These are phyloP conservation scores for Malthinus seriepunctatus DNA, from an alignment of 2,888 invertebrate genomes.

Conservation along the genomic window DNA sequence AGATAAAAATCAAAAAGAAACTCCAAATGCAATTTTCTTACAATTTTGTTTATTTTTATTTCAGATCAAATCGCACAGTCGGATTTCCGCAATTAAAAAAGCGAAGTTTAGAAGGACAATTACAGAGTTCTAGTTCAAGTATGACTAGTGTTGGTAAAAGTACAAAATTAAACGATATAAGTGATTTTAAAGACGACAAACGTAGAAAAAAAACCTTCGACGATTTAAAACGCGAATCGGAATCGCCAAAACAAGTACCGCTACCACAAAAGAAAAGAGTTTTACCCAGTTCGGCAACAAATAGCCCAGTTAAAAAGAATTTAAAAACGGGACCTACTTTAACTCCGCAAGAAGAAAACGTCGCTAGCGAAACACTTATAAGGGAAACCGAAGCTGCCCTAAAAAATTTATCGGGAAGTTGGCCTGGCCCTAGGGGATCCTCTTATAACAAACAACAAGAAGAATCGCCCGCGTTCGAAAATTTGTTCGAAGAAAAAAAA, in stretches of 20 bases:
- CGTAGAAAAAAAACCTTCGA: conserved; percentile 54
- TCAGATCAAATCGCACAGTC: conserved; percentile 52
- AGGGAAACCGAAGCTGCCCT: conserved; percentile 87
- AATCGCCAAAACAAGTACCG: conserved; percentile 52
- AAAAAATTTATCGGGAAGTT: conserved; percentile 84
- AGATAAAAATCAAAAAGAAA: conserved; percentile 28
- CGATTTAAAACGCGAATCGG: conserved; percentile 42
- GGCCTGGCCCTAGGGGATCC: conserved; percentile 72
- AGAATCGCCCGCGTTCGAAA: conserved; percentile 80
- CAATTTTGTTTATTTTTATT: conserved; percentile 34
- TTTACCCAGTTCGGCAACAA: conserved; percentile 44
- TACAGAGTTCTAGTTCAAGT: conserved; percentile 31
- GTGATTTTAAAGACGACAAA: conserved; percentile 49
- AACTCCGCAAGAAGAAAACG: conserved; percentile 48
- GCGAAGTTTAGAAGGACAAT: conserved; percentile 63
- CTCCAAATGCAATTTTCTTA: conserved; percentile 21
- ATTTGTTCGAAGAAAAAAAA: conserved; percentile 82
- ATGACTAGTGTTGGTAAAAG: conserved; percentile 46
- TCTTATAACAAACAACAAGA: conserved; percentile 69
- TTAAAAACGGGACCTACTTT: conserved; percentile 52
- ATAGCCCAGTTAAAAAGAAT: conserved; percentile 51
- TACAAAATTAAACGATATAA: conserved; percentile 41
- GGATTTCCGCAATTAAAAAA: conserved; percentile 68
- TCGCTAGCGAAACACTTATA: conserved; percentile 80
- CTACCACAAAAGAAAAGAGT: conserved; percentile 66